Percentiles rank a stretch among this genome's conserved stretches.
Conservation (phyloP, 2,113 vertebrate genomes). For the Hiodon tergisus region DNA sequence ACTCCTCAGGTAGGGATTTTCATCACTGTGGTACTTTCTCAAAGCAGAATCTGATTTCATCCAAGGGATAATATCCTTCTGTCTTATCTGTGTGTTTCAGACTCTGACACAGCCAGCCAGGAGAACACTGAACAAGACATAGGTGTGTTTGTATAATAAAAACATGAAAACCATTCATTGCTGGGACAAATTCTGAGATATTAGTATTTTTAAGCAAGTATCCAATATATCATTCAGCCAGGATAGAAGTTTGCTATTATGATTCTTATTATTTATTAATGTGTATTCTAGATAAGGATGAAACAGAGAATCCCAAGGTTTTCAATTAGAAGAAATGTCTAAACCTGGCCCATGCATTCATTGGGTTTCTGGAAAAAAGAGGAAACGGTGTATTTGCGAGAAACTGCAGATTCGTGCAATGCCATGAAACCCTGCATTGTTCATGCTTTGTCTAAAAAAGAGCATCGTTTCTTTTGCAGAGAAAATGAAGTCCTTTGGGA, state of each 20-base stretch:
- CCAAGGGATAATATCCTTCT: not conserved
- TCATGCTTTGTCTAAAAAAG: conserved; percentile 4
- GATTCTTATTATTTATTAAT: too few relatives aligned
- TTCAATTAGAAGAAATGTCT: too few relatives aligned
- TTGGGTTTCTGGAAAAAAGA: not conserved
- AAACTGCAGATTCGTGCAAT: conserved; percentile 4
- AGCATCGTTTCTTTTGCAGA: conserved; percentile 14
- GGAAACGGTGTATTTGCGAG: conserved; percentile 22
- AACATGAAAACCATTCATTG: too few relatives aligned
- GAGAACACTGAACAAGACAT: not conserved
- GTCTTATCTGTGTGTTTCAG: not conserved
- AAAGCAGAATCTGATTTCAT: not conserved
- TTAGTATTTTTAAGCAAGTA: too few relatives aligned
- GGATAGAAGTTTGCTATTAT: too few relatives aligned
- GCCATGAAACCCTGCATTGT: conserved; percentile 4
- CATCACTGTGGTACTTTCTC: not conserved
- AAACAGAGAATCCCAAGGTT: too few relatives aligned
- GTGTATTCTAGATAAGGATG: not conserved
- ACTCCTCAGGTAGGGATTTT: conserved; percentile 4
- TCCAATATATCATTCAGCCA: too few relatives aligned
- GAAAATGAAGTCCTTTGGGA: conserved; percentile 3
- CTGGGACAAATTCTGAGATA: too few relatives aligned
- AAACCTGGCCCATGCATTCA: too few relatives aligned
- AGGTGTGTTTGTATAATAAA: too few relatives aligned
- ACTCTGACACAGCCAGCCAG: not conserved